phyloP scores from a whole-genome alignment of 2,797 vertebrate genomes.

The Etheostoma nigrum region DNA sequence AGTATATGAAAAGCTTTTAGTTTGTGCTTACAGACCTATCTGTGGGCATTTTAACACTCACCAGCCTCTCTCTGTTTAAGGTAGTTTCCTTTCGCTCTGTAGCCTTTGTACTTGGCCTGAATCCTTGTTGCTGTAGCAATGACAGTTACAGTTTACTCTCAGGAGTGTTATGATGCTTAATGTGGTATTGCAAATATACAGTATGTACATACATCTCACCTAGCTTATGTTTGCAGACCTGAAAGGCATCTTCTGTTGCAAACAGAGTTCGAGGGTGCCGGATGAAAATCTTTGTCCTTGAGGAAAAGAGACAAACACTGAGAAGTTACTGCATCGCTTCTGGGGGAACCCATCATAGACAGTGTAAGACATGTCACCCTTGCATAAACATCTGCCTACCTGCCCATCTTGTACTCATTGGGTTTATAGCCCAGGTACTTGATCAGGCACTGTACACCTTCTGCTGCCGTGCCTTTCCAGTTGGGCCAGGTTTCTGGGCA shows the following conservation, averaged over 20 bases:
- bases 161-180: not conserved
- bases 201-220: slow-evolving; percentile 81
- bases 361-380: not conserved
- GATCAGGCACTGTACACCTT: slow-evolving; percentile 90
- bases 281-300: slow-evolving; percentile 97
- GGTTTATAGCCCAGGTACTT: slow-evolving; percentile 92
- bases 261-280: slow-evolving; percentile 95
- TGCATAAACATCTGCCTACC: slow-evolving; percentile 74
- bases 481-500: slow-evolving; percentile 97
- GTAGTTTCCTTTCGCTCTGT: slow-evolving; percentile 86
- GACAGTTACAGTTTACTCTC: not conserved
- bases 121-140: slow-evolving; percentile 89
- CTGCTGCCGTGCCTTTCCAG: slow-evolving; percentile 90
- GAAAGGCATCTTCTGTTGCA: slow-evolving; percentile 96
- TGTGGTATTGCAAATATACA: not conserved
- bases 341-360: not conserved
- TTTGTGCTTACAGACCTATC: not conserved
- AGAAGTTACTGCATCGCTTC: not conserved
- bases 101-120: slow-evolving; percentile 95
- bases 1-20: not conserved
- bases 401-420: slow-evolving; percentile 95
- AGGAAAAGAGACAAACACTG: slow-evolving; percentile 5
- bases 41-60: slow-evolving; percentile 52
- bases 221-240: slow-evolving; percentile 92
- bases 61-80: slow-evolving; percentile 90